Percentiles rank a stretch among this genome's conserved stretches.
These are phyloP conservation scores for Diplazon laetatorius DNA, from an alignment of 2,888 invertebrate genomes.

Conservation along the genomic window DNA sequence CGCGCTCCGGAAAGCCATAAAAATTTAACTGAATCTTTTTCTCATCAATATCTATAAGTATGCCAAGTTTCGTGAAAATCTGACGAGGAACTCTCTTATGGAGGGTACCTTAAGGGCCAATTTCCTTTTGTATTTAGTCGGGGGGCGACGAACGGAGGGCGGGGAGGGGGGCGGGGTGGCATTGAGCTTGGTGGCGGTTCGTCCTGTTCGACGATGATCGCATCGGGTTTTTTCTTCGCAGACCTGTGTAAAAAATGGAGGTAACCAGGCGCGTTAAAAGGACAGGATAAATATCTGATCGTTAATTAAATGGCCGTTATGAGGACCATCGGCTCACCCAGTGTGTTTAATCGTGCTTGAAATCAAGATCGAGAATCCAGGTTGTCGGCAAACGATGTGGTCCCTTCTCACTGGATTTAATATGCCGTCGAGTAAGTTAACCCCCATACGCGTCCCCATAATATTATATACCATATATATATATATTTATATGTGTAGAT, in stretches of 20 bases:
- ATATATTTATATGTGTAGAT: too few relatives aligned
- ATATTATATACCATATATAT: constrained; percentile 34
- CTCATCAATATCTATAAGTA: too few relatives aligned
- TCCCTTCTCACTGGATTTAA: constrained; percentile 7
- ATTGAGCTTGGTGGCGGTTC: neutral
- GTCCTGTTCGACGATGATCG: neutral
- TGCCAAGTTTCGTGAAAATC: too few relatives aligned
- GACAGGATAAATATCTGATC: constrained; percentile 36
- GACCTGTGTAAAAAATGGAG: neutral
- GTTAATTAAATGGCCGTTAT: constrained; percentile 41
- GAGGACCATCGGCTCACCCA: neutral
- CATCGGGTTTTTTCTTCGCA: neutral
- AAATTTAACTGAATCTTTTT: too few relatives aligned
- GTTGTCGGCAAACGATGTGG: constrained; percentile 22
- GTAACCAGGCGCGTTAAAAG: constrained; percentile 3
- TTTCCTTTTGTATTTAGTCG: too few relatives aligned
- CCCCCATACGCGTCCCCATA: constrained; percentile 4
- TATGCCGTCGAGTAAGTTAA: constrained; percentile 19
- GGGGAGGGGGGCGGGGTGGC: too few relatives aligned
- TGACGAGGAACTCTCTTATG: too few relatives aligned
- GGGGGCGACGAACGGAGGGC: too few relatives aligned
- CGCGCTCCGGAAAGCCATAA: too few relatives aligned
- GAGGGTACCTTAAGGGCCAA: too few relatives aligned
- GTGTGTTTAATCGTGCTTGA: constrained; percentile 30
- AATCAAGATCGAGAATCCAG: constrained; percentile 47